Conservation (phyloP, 2,888 invertebrate genomes). For the Drosophila incognita region DNA sequence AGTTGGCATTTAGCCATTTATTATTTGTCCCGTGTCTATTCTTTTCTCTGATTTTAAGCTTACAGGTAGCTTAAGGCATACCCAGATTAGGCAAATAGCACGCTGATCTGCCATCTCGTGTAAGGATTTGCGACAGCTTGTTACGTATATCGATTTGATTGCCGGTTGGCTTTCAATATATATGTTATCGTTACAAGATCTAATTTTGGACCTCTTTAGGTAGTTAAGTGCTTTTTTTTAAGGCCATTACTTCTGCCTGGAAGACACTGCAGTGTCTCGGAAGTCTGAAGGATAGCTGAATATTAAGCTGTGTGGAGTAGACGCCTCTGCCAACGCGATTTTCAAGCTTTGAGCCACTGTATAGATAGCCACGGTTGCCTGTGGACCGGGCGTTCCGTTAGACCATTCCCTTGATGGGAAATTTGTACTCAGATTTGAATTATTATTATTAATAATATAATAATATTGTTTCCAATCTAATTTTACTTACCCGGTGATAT, state of each 20-base stretch:
- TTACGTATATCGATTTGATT: background rate
- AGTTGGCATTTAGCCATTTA: background rate
- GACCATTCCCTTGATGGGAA: no score
- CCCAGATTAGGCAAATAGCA: background rate
- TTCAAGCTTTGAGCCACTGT: no score
- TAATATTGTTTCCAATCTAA: background rate
- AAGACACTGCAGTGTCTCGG: background rate
- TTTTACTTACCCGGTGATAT: conserved; percentile 81
- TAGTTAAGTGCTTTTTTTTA: background rate
- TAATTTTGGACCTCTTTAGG: background rate
- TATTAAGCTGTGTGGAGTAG: no score
- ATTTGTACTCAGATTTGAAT: background rate
- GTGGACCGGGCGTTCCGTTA: no score
- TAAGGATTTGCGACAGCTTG: background rate
- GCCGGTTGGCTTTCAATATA: background rate
- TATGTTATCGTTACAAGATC: background rate
- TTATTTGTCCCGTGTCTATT: background rate
- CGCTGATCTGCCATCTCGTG: no score
- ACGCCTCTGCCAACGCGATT: no score
- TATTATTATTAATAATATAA: background rate
- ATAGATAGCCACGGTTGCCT: no score
- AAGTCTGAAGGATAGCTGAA: no score
- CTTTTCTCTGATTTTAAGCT: background rate
- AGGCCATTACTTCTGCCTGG: background rate
- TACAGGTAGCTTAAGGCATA: accelerated